phyloP scores from a whole-genome alignment of 2,888 invertebrate species.

The Gonocerus acuteangulatus region DNA sequence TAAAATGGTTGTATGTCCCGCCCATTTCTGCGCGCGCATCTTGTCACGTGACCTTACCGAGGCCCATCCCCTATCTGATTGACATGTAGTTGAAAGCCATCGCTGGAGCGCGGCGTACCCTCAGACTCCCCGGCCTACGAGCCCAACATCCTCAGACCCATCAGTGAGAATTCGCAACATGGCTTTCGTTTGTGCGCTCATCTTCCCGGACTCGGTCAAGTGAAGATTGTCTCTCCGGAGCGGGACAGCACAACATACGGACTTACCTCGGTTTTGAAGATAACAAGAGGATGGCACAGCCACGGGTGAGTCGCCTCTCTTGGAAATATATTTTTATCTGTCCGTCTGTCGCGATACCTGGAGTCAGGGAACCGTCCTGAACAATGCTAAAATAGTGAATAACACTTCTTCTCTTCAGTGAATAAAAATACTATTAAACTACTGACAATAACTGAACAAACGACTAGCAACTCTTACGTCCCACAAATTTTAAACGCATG shows the following conservation, averaged over 20 bases:
- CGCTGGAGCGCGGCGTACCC: constrained; percentile 17
- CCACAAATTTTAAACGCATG: too few species aligned
- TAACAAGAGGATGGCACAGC: constrained; percentile 62
- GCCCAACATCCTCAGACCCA: neutral
- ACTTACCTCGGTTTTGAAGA: neutral
- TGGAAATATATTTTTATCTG: constrained; percentile 1
- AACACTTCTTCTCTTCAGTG: too few species aligned
- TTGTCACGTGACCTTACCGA: constrained; percentile 32
- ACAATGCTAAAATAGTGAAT: too few species aligned
- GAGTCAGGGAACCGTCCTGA: too few species aligned
- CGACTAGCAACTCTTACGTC: too few species aligned
- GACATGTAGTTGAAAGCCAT: constrained; percentile 29
- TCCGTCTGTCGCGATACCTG: neutral
- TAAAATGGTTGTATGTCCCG: constrained; percentile 23
- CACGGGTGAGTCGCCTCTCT: constrained; percentile 64
- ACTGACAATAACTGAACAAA: too few species aligned
- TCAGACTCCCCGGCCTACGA: constrained; percentile 7
- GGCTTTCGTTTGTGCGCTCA: constrained; percentile 18
- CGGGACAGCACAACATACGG: neutral
- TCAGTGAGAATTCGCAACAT: neutral
- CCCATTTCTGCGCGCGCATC: constrained; percentile 28
- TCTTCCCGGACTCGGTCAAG: constrained; percentile 18
- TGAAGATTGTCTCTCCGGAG: neutral
- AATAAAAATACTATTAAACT: too few species aligned
- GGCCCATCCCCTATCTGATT: constrained; percentile 32